These are phyloP conservation scores for Margarornis squamiger DNA, from an alignment of 2,797 vertebrate species.

Conservation along the genomic window DNA sequence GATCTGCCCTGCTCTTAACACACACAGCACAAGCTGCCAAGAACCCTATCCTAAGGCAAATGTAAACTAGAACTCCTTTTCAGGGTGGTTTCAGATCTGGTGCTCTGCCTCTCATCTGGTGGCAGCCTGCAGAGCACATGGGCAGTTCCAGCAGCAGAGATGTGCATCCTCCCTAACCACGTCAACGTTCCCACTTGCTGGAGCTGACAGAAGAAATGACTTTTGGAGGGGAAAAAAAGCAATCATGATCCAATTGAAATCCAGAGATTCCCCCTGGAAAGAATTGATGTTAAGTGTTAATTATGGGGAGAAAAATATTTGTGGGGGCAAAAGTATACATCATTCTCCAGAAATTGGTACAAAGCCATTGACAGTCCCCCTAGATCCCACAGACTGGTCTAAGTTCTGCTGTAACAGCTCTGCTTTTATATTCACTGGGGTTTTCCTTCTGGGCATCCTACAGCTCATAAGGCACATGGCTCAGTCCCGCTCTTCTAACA, in stretches of 20 bases:
- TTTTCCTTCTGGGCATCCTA: constrained; percentile 57
- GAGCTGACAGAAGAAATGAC: neutral
- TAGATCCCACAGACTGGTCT: neutral
- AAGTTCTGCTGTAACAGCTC: constrained; percentile 1
- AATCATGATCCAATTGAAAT: neutral
- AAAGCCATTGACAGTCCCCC: neutral
- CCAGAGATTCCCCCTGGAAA: neutral
- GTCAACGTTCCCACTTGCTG: neutral
- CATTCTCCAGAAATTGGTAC: constrained; percentile 23
- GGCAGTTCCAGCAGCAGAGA: neutral
- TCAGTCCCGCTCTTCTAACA: constrained; percentile 28
- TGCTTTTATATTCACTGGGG: constrained; percentile 1
- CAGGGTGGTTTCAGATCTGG: neutral
- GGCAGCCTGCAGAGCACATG: constrained; percentile 14
- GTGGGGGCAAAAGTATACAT: neutral
- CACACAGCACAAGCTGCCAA: neutral
- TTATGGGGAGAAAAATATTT: neutral
- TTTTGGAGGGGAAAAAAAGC: fast-evolving
- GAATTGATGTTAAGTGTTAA: neutral
- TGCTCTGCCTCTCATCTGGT: neutral
- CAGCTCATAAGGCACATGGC: constrained; percentile 30
- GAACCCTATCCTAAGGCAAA: neutral
- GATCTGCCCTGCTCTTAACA: neutral
- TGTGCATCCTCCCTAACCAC: neutral
- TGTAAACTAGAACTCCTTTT: neutral